Evolutionary conservation across 1,140 invertebrate genomes (phyloP).

Genomic region (Trachymyrmex septentrionalis): DNA sequence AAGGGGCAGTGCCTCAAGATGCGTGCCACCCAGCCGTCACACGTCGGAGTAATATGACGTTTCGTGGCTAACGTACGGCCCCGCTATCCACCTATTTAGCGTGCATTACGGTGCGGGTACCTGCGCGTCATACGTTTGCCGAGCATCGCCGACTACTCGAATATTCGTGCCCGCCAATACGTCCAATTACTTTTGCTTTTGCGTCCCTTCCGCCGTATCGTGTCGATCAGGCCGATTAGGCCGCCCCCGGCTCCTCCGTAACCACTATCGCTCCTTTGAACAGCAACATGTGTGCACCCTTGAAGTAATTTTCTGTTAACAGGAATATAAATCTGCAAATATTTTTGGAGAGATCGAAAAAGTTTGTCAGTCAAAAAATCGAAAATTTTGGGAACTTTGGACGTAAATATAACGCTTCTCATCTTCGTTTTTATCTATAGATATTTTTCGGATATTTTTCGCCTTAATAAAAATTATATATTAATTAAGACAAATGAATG

Average conservation of each 20-base stretch:
- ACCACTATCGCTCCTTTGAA: background rate
- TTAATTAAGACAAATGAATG: background rate
- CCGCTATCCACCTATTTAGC: conserved; percentile 50
- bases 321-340: conserved; percentile 10
- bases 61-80: conserved; percentile 41
- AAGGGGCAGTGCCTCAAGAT: conserved; percentile 76
- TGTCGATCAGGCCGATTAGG: conserved; percentile 30
- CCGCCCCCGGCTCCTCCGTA: background rate
- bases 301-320: background rate
- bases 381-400: background rate
- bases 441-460: background rate
- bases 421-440: background rate
- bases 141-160: conserved; percentile 9
- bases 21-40: conserved; percentile 79
- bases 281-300: background rate
- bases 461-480: background rate
- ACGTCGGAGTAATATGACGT: conserved; percentile 60
- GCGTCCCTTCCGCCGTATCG: background rate
- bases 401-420: background rate
- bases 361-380: background rate
- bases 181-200: conserved; percentile 47
- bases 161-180: conserved; percentile 11
- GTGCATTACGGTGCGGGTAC: conserved; percentile 41
- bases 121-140: conserved; percentile 26
- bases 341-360: background rate